Evolutionary conservation across 1,140 invertebrate species (phyloP).

Genomic region (Drosophila subobscura): DNA sequence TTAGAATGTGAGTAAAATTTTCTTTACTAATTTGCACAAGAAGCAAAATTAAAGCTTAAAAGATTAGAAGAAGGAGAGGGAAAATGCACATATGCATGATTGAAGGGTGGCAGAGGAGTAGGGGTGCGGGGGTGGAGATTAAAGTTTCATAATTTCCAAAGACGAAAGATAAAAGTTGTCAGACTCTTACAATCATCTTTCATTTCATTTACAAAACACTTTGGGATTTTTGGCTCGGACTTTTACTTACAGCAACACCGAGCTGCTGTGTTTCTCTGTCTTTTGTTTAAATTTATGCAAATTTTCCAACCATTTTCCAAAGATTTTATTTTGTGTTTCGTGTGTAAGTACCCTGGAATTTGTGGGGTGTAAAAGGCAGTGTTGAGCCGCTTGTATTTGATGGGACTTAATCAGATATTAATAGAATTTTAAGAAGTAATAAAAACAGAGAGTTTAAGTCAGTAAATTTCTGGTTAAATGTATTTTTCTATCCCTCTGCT

Average conservation of each 20-base stretch:
- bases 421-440: too few species aligned
- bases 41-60: conserved; percentile 1
- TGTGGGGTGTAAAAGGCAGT: too few species aligned
- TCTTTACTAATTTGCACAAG: conserved; percentile 23
- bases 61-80: too few species aligned
- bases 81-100: too few species aligned
- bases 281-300: conserved; percentile 71
- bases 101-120: too few species aligned
- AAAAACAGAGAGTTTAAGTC: too few species aligned
- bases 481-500: too few species aligned
- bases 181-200: not conserved
- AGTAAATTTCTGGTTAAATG: too few species aligned
- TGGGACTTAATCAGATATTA: too few species aligned
- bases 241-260: not conserved
- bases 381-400: too few species aligned
- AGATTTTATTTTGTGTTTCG: conserved; percentile 23
- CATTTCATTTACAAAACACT: conserved; percentile 25
- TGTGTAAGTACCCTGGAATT: too few species aligned
- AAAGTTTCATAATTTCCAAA: conserved; percentile 45
- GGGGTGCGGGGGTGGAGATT: conserved; percentile 6
- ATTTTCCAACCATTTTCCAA: conserved; percentile 40
- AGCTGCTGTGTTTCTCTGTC: not conserved
- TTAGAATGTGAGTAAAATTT: conserved; percentile 36
- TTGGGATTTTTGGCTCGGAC: not conserved
- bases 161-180: conserved; percentile 43